These are phyloP conservation scores for Zapus hudsonius DNA, from an alignment of 2,113 vertebrate species.

Conservation along the genomic window DNA sequence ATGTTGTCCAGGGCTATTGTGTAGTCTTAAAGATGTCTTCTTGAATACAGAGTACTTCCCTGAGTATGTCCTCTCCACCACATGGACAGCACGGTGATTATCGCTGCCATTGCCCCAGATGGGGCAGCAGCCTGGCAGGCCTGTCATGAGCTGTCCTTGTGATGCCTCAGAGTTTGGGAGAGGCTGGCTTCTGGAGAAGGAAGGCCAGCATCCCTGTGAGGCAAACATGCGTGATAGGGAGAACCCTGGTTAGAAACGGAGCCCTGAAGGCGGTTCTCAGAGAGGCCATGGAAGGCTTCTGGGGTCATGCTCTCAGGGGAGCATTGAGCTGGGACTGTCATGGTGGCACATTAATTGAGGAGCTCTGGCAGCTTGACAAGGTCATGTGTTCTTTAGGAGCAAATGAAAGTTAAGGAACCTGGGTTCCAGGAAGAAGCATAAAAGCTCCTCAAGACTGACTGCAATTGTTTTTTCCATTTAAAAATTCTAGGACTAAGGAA, in stretches of 20 bases:
- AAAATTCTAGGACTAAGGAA: background rate
- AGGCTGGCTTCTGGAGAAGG: background rate
- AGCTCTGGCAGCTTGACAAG: constrained; percentile 63
- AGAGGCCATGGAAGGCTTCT: constrained; percentile 40
- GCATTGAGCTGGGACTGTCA: constrained; percentile 48
- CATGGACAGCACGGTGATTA: rapidly evolving
- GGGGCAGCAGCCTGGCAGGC: background rate
- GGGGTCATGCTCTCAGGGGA: background rate
- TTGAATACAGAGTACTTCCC: background rate
- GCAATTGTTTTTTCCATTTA: constrained; percentile 19
- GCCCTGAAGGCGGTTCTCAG: background rate
- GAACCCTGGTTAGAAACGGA: background rate
- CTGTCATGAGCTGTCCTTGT: background rate
- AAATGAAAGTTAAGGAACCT: constrained; percentile 53
- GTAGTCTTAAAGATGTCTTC: background rate
- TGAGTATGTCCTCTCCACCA: background rate
- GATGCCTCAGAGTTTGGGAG: background rate
- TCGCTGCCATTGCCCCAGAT: background rate
- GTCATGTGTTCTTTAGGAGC: constrained; percentile 37
- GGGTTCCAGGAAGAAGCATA: background rate
- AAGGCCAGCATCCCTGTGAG: constrained; percentile 28
- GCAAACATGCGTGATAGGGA: background rate
- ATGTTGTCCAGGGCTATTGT: background rate
- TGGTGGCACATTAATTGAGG: constrained; percentile 37
- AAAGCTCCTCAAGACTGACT: constrained; percentile 36